Percentiles rank a stretch among this genome's conserved stretches.
phyloP scores from a whole-genome alignment of 2,888 invertebrate genomes.

The Drosophila algonquin region DNA sequence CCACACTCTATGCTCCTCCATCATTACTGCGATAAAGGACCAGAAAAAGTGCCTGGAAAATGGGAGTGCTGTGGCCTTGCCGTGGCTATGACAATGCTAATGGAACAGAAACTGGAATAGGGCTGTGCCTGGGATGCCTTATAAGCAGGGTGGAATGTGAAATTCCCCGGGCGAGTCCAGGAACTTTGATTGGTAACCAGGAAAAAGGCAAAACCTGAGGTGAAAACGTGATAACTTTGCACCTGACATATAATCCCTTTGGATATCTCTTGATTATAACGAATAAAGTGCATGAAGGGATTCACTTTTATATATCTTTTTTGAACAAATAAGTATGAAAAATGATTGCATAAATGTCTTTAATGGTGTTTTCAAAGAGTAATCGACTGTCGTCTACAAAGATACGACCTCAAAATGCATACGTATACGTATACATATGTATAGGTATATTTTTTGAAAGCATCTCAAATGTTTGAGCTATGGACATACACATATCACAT shows the following conservation, averaged over 20 bases:
- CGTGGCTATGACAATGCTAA: conserved; percentile 14
- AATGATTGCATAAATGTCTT: background rate
- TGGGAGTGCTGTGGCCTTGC: conserved; percentile 35
- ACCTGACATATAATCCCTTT: background rate
- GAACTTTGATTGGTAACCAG: conserved; percentile 4
- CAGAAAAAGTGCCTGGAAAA: conserved; percentile 30
- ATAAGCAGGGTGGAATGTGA: conserved; percentile 12
- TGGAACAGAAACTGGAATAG: conserved; percentile 15
- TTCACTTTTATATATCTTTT: background rate
- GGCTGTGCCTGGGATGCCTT: conserved; percentile 12
- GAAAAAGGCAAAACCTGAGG: background rate
- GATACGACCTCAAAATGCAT: background rate
- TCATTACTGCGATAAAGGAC: conserved; percentile 41
- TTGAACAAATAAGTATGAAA: background rate
- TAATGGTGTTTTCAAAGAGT: too few species aligned
- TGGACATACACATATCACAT: background rate
- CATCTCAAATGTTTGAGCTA: background rate
- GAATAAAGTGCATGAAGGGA: too few species aligned
- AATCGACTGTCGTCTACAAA: too few species aligned
- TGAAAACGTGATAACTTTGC: background rate
- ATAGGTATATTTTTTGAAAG: background rate
- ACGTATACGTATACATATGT: background rate
- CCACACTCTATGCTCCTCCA: conserved; percentile 5
- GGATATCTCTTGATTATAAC: background rate
- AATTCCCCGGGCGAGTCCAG: background rate